phyloP scores from a whole-genome alignment of 2,113 vertebrate species.

The Poecile atricapillus region DNA sequence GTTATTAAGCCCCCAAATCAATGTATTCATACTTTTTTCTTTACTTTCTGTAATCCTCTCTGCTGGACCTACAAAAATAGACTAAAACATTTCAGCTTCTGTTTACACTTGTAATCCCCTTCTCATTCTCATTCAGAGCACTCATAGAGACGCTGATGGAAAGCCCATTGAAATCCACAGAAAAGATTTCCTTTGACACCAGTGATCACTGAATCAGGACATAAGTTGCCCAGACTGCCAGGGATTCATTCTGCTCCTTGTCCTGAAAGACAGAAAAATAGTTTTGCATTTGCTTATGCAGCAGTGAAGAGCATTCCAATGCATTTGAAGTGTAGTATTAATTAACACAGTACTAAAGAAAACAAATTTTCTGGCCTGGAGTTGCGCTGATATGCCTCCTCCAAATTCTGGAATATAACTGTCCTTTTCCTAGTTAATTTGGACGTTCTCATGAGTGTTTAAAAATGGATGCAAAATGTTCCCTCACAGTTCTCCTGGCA shows the following conservation, averaged over 20 bases:
- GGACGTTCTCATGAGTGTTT: background rate
- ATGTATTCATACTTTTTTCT: conserved; percentile 30
- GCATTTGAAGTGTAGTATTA: background rate
- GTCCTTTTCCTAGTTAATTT: background rate
- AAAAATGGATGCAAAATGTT: background rate
- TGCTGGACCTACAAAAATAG: conserved; percentile 36
- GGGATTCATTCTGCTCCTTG: background rate
- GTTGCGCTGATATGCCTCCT: background rate
- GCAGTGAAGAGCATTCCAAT: background rate
- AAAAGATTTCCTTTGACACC: background rate
- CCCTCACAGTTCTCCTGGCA: background rate
- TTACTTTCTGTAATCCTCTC: conserved; percentile 46
- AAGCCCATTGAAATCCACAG: background rate
- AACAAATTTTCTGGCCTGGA: background rate
- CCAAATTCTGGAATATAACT: background rate
- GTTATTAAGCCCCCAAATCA: conserved; percentile 26
- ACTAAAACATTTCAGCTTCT: conserved; percentile 24
- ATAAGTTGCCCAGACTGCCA: background rate
- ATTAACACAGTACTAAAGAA: background rate
- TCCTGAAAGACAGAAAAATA: background rate
- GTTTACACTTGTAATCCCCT: conserved; percentile 19
- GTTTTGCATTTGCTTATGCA: background rate
- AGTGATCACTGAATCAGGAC: background rate
- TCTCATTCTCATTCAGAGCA: conserved; percentile 23
- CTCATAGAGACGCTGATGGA: background rate